Conservation (phyloP, 2,113 vertebrate species). For the Ptilorrhoa leucosticta region DNA sequence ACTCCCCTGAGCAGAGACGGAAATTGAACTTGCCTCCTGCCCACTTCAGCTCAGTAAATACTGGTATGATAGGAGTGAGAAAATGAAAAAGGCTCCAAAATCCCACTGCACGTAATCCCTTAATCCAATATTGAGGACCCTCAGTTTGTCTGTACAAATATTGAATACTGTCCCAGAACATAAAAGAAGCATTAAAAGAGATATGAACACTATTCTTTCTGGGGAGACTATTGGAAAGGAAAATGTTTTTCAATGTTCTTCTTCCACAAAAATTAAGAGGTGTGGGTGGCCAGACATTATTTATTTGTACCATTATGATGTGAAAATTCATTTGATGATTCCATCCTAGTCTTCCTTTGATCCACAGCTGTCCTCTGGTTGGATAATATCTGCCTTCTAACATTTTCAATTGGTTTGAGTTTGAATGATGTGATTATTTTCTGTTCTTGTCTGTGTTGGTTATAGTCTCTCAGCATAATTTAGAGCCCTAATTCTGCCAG, state of each 20-base stretch:
- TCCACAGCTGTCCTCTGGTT: neutral
- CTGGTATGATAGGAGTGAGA: neutral
- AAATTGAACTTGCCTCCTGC: conserved; percentile 27
- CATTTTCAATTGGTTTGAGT: neutral
- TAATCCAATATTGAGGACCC: conserved; percentile 26
- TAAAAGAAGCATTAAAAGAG: neutral
- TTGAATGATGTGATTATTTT: neutral
- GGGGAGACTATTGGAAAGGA: neutral
- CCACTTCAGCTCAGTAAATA: neutral
- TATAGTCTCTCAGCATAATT: neutral
- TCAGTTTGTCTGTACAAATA: neutral
- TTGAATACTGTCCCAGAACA: neutral
- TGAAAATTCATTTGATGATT: neutral
- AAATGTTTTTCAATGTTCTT: neutral
- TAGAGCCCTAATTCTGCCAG: neutral
- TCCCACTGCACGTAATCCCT: neutral
- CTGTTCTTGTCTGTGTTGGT: neutral
- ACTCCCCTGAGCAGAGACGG: neutral
- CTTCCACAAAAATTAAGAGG: neutral
- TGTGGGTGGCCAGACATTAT: neutral
- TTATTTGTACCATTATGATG: neutral
- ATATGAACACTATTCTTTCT: neutral
- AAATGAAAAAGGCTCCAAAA: conserved; percentile 18
- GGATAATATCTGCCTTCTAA: neutral
- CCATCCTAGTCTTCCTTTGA: neutral